These are phyloP conservation scores for Esox lucius DNA, from an alignment of 2,797 vertebrate genomes.

Conservation along the genomic window DNA sequence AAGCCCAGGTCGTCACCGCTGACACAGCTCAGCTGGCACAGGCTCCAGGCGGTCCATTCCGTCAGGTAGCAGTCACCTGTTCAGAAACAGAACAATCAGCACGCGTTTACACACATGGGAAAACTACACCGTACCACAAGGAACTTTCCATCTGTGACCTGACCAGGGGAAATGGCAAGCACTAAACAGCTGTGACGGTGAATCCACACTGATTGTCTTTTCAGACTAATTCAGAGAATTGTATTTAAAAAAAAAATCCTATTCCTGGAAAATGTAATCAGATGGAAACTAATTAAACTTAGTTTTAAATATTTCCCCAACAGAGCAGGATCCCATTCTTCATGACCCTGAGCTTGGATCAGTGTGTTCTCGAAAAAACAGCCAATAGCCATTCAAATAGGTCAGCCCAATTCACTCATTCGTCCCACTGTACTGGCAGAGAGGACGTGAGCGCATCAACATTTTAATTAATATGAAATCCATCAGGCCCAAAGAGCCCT, in stretches of 20 bases:
- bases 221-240: background rate
- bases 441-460: conserved; percentile 21
- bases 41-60: conserved; percentile 93
- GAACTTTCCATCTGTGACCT: background rate
- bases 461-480: conserved; percentile 42
- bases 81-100: conserved; percentile 5
- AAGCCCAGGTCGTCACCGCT: conserved; percentile 89
- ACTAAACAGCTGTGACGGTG: too few relatives aligned
- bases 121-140: background rate
- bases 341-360: conserved; percentile 8
- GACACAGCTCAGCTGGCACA: conserved; percentile 90
- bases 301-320: background rate
- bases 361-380: conserved; percentile 10
- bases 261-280: conserved; percentile 3
- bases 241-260: background rate
- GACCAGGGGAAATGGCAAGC: too few relatives aligned
- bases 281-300: background rate
- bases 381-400: conserved; percentile 30
- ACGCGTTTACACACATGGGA: background rate
- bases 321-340: conserved; percentile 18
- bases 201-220: background rate
- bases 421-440: conserved; percentile 16
- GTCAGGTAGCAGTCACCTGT: conserved; percentile 95
- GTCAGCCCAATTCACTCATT: conserved; percentile 28
- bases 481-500: background rate